Evolutionary conservation across 2,888 invertebrate genomes (phyloP).

Genomic region (Papilio protenor): DNA sequence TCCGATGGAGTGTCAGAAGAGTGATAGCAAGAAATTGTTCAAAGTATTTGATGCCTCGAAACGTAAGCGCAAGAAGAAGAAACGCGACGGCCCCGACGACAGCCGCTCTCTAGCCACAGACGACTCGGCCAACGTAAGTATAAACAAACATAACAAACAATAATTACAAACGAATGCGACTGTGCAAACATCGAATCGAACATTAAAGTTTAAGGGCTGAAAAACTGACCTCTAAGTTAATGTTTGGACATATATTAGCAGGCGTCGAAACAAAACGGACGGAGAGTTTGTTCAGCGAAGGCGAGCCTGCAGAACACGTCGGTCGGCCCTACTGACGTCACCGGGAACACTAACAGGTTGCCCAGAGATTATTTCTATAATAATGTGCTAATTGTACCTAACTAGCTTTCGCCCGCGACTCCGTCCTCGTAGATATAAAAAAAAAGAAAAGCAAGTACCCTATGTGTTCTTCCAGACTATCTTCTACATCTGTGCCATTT

Average conservation of each 20-base stretch:
- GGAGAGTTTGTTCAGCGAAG: constrained; percentile 61
- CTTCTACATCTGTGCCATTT: too few species aligned
- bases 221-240: background rate
- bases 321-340: constrained; percentile 51
- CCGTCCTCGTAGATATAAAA: too few species aligned
- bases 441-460: too few species aligned
- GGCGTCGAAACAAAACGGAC: constrained; percentile 57
- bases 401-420: too few species aligned
- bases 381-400: background rate
- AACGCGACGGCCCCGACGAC: constrained; percentile 65
- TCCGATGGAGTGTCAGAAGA: constrained; percentile 75
- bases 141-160: background rate
- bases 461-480: too few species aligned
- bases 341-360: constrained; percentile 38
- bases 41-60: constrained; percentile 76
- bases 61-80: constrained; percentile 65
- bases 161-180: background rate
- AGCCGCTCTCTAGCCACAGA: constrained; percentile 67
- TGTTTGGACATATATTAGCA: constrained; percentile 44
- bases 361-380: background rate
- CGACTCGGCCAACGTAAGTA: constrained; percentile 74
- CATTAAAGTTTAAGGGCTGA: background rate
- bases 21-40: constrained; percentile 76
- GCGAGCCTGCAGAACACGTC: constrained; percentile 64
- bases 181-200: background rate